phyloP scores from a whole-genome alignment of 2,797 vertebrate genomes.

The Pteropus rufus region DNA sequence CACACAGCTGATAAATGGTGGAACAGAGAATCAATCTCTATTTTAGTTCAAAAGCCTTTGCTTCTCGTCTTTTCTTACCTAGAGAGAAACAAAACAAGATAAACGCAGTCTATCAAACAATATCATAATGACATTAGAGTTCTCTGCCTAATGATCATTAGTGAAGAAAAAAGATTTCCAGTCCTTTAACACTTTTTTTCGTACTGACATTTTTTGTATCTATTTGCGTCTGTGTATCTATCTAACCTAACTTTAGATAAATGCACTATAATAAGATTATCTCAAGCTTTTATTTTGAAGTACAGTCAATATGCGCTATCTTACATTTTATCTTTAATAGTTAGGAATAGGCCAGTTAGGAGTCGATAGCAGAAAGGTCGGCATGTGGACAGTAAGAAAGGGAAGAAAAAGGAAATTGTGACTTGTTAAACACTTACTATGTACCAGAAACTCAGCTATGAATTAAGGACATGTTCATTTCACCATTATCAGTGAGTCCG shows the following conservation, averaged over 20 bases:
- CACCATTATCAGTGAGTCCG: not conserved
- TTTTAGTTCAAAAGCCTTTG: not conserved
- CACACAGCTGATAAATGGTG: not conserved
- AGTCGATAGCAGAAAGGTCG: not conserved
- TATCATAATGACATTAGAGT: not conserved
- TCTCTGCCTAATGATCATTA: not conserved
- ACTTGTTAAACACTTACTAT: not conserved
- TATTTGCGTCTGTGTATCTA: not conserved
- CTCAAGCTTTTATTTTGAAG: conserved; percentile 4
- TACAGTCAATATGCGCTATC: not conserved
- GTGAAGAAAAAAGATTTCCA: not conserved
- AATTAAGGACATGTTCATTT: not conserved
- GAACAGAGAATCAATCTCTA: not conserved
- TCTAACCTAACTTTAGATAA: not conserved
- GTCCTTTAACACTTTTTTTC: not conserved
- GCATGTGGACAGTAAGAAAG: not conserved
- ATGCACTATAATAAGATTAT: not conserved
- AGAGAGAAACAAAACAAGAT: not conserved
- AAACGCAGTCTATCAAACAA: not conserved
- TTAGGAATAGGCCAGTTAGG: not conserved
- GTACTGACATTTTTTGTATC: not conserved
- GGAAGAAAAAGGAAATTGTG: not conserved
- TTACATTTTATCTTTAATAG: not conserved
- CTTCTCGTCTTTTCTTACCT: not conserved
- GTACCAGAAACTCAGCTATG: not conserved